Evolutionary conservation across 2,888 invertebrate genomes (phyloP), one percentile per base, ranked within the genome.

Genomic region (Caenorhabditis angaria): DNA sequence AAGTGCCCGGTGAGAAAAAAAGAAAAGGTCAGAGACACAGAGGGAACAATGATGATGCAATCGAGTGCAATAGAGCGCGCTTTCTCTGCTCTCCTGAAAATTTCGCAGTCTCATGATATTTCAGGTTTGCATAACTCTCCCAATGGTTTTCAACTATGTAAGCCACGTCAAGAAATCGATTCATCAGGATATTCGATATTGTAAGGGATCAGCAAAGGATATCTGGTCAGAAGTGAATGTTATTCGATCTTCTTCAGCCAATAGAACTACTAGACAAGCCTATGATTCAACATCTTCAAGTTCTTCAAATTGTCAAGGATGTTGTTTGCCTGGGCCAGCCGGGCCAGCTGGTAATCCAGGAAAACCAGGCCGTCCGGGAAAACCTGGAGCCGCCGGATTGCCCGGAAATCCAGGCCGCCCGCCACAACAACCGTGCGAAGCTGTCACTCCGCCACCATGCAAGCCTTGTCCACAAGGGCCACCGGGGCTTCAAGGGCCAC

Each of bases 131-230:
- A 75, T 79, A 51, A 84, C 85, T 12, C 78, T 85, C 47, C 85
- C 85, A 8, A 86, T 85, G 85, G 85, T 85, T 22, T 86, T 85
- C 81, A 85, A 84, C 77, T 85, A 85, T 65, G 85, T 85, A 53
- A 77, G 76, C 64, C 80, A 83, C 56, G 85, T 85, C 55, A 82
- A 83, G 51, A 72, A 76, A 18, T 65, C 76, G 50, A 86, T 86
- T 80, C 84, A 85, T 65, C 80, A 77, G 59, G 85, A 85, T 65
- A 82, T 85, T 66, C 76, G 67, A 62, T 86, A 81, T 77, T 85
- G 85, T 76, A 85, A 86, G 70, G 83, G 78, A 18, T 82, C 84
- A 18, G 84, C 84, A 56, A 82, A 83, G 48, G 84, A 84, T 69
- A 84, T 84, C 65, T 82, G 82, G 81, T 65, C 76, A 20, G 84